phyloP scores from a whole-genome alignment of 2,797 vertebrate genomes.

The Diplodus puntazzo region DNA sequence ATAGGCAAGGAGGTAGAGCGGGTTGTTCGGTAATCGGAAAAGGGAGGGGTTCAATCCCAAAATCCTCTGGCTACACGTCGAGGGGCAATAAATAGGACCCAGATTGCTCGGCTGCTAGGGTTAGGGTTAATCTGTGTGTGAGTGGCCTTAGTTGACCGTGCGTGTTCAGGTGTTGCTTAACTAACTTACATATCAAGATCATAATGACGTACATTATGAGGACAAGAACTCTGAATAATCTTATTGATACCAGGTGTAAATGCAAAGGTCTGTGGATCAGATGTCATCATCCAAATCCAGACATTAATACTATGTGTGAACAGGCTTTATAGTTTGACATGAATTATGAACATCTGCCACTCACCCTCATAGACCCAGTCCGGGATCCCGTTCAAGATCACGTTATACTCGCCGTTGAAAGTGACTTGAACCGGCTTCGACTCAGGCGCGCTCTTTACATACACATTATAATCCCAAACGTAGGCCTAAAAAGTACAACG shows the following conservation, averaged over 20 bases:
- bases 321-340: not conserved
- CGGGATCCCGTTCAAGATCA: constrained; percentile 94
- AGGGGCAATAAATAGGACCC: too few relatives aligned
- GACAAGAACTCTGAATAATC: too few relatives aligned
- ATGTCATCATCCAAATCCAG: not conserved
- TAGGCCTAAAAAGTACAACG: constrained; percentile 85
- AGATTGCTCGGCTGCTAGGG: too few relatives aligned
- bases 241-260: not conserved
- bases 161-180: too few relatives aligned
- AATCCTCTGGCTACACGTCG: too few relatives aligned
- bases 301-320: not conserved
- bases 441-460: constrained; percentile 87
- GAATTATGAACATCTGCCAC: not conserved
- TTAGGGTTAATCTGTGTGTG: too few relatives aligned
- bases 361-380: constrained; percentile 99
- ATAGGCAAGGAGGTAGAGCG: too few relatives aligned
- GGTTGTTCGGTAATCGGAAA: too few relatives aligned
- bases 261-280: not conserved
- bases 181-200: too few relatives aligned
- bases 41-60: too few relatives aligned
- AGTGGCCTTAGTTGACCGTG: too few relatives aligned
- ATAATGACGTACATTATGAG: too few relatives aligned
- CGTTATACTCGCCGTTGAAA: constrained; percentile 84
- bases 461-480: constrained; percentile 92
- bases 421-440: constrained; percentile 84